Evolutionary conservation across 2,888 invertebrate genomes (phyloP).

Genomic region (Ormyrus nitidulus): DNA sequence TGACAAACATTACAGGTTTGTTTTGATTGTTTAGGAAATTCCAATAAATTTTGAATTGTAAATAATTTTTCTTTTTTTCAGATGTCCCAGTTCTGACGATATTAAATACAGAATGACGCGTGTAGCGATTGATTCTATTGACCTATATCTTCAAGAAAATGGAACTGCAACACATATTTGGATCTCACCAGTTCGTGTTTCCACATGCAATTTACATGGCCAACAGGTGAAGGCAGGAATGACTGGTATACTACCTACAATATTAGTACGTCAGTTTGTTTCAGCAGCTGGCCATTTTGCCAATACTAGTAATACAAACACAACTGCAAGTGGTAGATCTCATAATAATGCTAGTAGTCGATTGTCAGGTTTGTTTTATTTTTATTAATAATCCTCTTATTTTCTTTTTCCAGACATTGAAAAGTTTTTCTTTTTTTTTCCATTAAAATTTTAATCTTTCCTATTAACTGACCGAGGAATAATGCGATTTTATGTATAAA

Average conservation of each 20-base stretch:
- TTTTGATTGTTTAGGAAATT: constrained; percentile 2
- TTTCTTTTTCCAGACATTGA: neutral
- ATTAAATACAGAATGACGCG: constrained; percentile 96
- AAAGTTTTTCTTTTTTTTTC: no score
- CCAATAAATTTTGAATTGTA: neutral
- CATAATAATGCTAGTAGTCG: constrained; percentile 78
- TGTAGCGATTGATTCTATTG: constrained; percentile 90
- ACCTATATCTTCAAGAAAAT: constrained; percentile 92
- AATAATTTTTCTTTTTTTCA: constrained; percentile 48
- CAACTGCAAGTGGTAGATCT: constrained; percentile 79
- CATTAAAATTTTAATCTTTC: neutral
- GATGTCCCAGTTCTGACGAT: constrained; percentile 73
- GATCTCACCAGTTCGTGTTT: constrained; percentile 91
- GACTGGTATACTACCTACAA: constrained; percentile 88
- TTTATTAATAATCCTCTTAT: neutral
- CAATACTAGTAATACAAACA: constrained; percentile 81
- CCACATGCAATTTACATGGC: constrained; percentile 96
- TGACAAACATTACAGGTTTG: constrained; percentile 81
- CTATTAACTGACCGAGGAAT: neutral
- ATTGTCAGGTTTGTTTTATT: constrained; percentile 66
- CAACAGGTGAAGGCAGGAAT: constrained; percentile 92
- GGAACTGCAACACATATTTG: constrained; percentile 92
- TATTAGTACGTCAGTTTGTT: constrained; percentile 83
- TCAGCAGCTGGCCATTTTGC: constrained; percentile 77
- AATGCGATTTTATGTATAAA: neutral